Evolutionary conservation across 2,888 invertebrate species (phyloP), one percentile per base, ranked within the genome.

Genomic region (Morpho achilles): DNA sequence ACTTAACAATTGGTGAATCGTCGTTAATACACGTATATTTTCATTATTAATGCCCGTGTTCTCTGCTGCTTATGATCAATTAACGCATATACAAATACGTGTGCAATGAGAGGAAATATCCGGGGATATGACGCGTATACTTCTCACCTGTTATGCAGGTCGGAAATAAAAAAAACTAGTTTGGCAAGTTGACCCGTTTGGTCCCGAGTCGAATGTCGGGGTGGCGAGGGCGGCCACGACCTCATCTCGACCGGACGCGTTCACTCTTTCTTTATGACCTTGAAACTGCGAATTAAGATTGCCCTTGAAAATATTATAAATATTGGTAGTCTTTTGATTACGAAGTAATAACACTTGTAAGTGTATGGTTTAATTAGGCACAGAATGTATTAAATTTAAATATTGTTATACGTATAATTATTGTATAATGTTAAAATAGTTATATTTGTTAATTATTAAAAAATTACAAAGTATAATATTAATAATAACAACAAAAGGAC

Each of bases 201-300:
- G 71, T 69, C 71, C 65, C 66, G 62, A 64, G 68, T 68, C 53
- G 46, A 40, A 6, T 67, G 72, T 72, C 72, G 72, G 76, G 76
- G 76, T 67, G 75, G 77, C 74, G 73, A 76, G 79, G 76, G 74
- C 77, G 78, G 78, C 73, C 76, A 73, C 80, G 84, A 84, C 84
- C 84, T 84, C 84, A 75, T 80, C 79, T 77, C 77, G 84, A 79
- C 83, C 83, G 80, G 79, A 77, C 82, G 77, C 74, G 73, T 77
- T 74, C 74, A 76, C 73, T 78, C 72, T 73, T 76, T 77, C 76
- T 73, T 73, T 67, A 73, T 79, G 79, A 75, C 87, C 87, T 87
- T 87, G 86, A 79, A 77, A 77, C 70, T 71, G 74, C 72, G 76
- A 76, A 75, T 74, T 72, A 58, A 56, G 57, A 62, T 46, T 61